A percentile compares a stretch with the other conserved stretches of the same genome.
Conservation (phyloP, 37 sponge, comb jelly and placozoan species). For the Cliona cf. orientalis region DNA sequence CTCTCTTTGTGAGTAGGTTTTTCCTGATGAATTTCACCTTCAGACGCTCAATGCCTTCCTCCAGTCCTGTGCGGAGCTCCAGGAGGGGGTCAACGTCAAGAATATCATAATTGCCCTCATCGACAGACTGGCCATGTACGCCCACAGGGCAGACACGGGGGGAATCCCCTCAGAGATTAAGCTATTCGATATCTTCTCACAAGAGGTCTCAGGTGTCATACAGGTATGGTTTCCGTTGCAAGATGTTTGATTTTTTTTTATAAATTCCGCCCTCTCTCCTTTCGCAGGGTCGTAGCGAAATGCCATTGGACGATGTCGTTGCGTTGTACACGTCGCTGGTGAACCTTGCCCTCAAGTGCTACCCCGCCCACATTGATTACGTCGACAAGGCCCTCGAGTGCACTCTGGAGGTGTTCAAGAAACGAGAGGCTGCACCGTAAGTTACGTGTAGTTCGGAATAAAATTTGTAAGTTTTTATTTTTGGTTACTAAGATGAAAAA, state of each 20-base stretch:
- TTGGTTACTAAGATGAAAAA: no score
- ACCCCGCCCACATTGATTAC: constrained; percentile 86
- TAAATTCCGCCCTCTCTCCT: not conserved
- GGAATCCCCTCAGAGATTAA: constrained; percentile 89
- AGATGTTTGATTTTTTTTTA: not conserved
- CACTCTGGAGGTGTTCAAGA: constrained; percentile 61
- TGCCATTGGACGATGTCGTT: constrained; percentile 88
- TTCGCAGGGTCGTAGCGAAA: constrained; percentile 75
- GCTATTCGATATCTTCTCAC: constrained; percentile 97
- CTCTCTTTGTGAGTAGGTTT: constrained; percentile 65
- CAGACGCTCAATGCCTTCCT: constrained; percentile 88
- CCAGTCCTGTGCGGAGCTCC: constrained; percentile 83
- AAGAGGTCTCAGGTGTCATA: constrained; percentile 88
- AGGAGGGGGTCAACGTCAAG: constrained; percentile 91
- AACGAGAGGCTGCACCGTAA: constrained; percentile 56
- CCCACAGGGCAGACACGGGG: constrained; percentile 81
- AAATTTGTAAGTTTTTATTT: no score
- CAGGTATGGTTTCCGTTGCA: constrained; percentile 71
- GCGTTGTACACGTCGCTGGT: constrained; percentile 87
- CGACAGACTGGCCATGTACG: constrained; percentile 83
- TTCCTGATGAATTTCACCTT: constrained; percentile 99
- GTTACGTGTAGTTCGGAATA: not conserved
- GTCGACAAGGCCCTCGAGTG: constrained; percentile 89
- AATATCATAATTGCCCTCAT: constrained; percentile 93
- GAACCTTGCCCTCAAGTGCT: constrained; percentile 95